Conservation (phyloP, 2,888 invertebrate species). For the Drosophila nigricruria region DNA sequence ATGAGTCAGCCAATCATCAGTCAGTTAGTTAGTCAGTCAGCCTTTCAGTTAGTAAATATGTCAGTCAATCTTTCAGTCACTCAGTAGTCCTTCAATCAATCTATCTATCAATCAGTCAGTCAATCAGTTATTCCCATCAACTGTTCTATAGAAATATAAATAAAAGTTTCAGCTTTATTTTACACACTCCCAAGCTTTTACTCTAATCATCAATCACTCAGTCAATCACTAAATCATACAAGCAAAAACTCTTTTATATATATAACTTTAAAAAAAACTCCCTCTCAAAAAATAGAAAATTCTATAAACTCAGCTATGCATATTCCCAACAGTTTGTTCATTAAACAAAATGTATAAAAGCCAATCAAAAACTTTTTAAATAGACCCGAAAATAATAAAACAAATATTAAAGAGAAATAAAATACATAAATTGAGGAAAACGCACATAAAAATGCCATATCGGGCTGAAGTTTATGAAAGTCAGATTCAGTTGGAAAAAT, state of each 20-base stretch:
- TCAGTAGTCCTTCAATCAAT: too few species aligned
- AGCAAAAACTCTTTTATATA: neutral
- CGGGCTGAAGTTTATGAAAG: constrained; percentile 1
- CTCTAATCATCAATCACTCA: neutral
- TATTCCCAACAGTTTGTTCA: neutral
- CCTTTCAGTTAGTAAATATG: neutral
- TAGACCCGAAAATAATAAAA: constrained; percentile 9
- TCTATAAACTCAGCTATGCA: neutral
- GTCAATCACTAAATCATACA: neutral
- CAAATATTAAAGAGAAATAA: neutral
- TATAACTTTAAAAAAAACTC: neutral
- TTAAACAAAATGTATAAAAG: constrained; percentile 2
- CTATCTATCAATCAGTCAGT: neutral
- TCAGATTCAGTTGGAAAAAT: constrained; percentile 35
- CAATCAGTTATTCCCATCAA: neutral
- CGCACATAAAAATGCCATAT: constrained; percentile 7
- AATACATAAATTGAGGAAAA: constrained; percentile 5
- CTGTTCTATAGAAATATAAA: neutral
- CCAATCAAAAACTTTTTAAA: constrained; percentile 3
- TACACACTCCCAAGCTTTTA: neutral
- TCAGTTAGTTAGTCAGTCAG: neutral
- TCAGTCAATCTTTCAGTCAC: neutral
- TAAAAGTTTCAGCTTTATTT: neutral
- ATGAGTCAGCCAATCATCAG: neutral
- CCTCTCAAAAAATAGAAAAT: neutral